Evolutionary conservation across 2,888 invertebrate genomes (phyloP).

Genomic region (Lithophane semibrunnea): DNA sequence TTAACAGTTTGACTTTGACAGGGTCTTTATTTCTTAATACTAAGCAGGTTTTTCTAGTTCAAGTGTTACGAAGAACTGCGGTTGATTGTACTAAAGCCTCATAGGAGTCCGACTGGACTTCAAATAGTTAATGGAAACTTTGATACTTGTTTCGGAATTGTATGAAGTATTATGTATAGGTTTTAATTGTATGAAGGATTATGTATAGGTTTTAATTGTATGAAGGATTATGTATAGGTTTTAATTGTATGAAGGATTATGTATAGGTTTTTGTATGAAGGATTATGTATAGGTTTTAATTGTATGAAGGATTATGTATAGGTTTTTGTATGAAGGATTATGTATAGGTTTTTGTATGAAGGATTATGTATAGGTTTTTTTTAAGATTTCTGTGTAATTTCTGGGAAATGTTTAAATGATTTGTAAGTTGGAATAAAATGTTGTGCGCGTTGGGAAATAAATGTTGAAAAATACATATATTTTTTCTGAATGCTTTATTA

Average conservation of each 20-base stretch:
- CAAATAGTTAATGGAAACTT: slow-evolving; percentile 57
- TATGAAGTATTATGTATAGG: slow-evolving; percentile 43
- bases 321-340: slow-evolving; percentile 50
- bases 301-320: slow-evolving; percentile 47
- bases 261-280: slow-evolving; percentile 37
- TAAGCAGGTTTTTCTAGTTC: neutral
- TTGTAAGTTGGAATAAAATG: neutral
- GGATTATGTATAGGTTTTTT: slow-evolving; percentile 39
- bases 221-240: slow-evolving; percentile 39
- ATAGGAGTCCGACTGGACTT: slow-evolving; percentile 38
- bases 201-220: slow-evolving; percentile 35
- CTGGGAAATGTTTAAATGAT: neutral
- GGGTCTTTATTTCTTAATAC: neutral
- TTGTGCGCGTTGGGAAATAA: neutral
- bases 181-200: slow-evolving; percentile 52
- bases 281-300: slow-evolving; percentile 38
- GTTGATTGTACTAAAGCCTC: slow-evolving; percentile 36
- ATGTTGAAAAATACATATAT: neutral
- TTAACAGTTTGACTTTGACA: slow-evolving; percentile 1
- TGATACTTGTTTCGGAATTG: slow-evolving; percentile 45
- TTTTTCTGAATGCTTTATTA: neutral
- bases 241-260: slow-evolving; percentile 54
- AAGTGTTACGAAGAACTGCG: neutral
- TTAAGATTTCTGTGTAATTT: neutral
- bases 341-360: slow-evolving; percentile 33